Conservation (phyloP, 2,797 vertebrate species). For the Halcyon badia region DNA sequence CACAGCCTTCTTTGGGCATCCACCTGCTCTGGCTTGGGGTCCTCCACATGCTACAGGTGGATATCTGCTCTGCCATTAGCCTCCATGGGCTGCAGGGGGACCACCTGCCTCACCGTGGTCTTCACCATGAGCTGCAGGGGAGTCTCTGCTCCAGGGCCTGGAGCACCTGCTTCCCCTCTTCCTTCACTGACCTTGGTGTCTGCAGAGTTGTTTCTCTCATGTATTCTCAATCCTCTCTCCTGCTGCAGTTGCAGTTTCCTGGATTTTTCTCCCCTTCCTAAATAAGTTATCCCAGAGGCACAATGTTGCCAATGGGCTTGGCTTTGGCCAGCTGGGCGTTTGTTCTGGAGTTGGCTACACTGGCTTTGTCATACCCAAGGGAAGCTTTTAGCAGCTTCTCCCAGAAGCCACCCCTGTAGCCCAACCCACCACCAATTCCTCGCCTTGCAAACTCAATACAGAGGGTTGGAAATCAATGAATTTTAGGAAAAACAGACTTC, state of each 20-base stretch:
- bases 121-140: neutral
- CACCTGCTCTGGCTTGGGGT: neutral
- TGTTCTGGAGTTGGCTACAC: neutral
- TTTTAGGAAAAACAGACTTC: neutral
- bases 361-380: neutral
- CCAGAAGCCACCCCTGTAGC: neutral
- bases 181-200: neutral
- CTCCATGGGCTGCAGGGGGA: neutral
- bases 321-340: neutral
- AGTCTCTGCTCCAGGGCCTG: neutral
- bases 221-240: neutral
- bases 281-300: neutral
- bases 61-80: neutral
- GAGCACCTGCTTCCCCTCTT: neutral
- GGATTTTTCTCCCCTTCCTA: neutral
- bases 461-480: neutral
- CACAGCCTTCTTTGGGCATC: neutral
- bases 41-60: neutral
- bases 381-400: neutral
- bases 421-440: too few relatives aligned
- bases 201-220: neutral
- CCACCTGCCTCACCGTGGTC: neutral
- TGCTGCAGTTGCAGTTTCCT: neutral
- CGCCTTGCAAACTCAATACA: too few relatives aligned
- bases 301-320: rapidly evolving